phyloP scores from a whole-genome alignment of 2,113 vertebrate species.

The Carettochelys insculpta region DNA sequence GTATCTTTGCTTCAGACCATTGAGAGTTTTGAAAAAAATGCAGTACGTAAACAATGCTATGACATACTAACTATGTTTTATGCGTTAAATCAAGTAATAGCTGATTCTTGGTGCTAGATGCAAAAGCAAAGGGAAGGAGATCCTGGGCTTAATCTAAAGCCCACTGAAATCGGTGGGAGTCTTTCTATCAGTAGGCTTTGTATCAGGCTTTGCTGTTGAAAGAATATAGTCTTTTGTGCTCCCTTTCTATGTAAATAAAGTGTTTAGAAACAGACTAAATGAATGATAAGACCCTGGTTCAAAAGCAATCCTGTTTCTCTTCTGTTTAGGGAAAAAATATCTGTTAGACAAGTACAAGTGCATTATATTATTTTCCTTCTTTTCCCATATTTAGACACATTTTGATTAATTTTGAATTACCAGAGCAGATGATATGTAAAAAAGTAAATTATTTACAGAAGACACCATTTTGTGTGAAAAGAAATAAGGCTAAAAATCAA shows the following conservation, averaged over 20 bases:
- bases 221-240: accelerated
- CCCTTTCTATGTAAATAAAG: background rate
- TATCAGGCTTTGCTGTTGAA: background rate
- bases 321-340: background rate
- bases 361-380: too few species aligned
- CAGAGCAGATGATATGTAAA: background rate
- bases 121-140: background rate
- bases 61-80: accelerated
- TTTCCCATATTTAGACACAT: too few species aligned
- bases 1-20: background rate
- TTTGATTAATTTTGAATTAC: too few species aligned
- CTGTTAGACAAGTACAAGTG: too few species aligned
- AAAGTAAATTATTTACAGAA: background rate
- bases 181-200: background rate
- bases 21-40: background rate
- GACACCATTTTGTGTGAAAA: background rate
- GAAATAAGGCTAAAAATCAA: constrained; percentile 1
- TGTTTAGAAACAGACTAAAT: background rate
- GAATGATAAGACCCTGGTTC: background rate
- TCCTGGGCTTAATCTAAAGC: background rate
- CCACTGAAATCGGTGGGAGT: accelerated
- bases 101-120: background rate
- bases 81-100: background rate
- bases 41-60: background rate
- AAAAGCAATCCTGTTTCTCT: background rate